Evolutionary conservation across 1,140 invertebrate species (phyloP), one percentile per base, ranked within the genome.

Genomic region (Mycetomoellerius zeteki): DNA sequence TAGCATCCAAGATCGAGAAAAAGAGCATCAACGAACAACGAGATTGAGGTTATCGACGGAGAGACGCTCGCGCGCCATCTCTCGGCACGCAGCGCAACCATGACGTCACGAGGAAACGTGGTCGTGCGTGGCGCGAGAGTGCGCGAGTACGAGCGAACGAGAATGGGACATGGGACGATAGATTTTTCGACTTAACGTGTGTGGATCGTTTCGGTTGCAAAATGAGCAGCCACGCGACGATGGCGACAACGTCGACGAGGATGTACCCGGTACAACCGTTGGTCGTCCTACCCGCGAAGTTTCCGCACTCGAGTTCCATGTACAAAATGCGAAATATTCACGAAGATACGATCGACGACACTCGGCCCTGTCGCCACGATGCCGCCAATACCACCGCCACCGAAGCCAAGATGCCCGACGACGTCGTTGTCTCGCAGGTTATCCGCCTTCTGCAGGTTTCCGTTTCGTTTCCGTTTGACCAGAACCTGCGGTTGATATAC

Each of bases 361-460:
- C 30, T 30, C 50, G 24, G 2, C 21, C n/a, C 21, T 12, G 19
- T 16, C 5, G 12, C 19, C 12, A 10, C 72, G 52, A 30, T 7
- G n/a, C 30, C 54, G 14, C 14, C 19, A 37, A 33, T 4, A 50
- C 47, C 47, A n/a, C 43, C 60, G 43, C 7, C 37, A 16, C 43
- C 47, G 77, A 54, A 1, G 27, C 47, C 30, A 52, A 80, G 27
- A 54, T 93, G 94, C 94, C 96, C 88, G 95, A 96, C 37, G 21
- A 56, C 24, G 65, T n/a, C 95, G 96, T 97, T 92, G 95, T 95
- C 95, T 95, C 96, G 93, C 96, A 97, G 96, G 97, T 97, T 97
- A 96, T 96, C 94, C 96, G 96, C 94, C 96, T 97, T 96, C 95
- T 97, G 93, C 96, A 97, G 96, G 96, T 97, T 97, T 92, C 91